A percentile compares a stretch with the other conserved stretches of the same genome.
Evolutionary conservation across 2,888 invertebrate species (phyloP).

Genomic region (Brenthis hecate): DNA sequence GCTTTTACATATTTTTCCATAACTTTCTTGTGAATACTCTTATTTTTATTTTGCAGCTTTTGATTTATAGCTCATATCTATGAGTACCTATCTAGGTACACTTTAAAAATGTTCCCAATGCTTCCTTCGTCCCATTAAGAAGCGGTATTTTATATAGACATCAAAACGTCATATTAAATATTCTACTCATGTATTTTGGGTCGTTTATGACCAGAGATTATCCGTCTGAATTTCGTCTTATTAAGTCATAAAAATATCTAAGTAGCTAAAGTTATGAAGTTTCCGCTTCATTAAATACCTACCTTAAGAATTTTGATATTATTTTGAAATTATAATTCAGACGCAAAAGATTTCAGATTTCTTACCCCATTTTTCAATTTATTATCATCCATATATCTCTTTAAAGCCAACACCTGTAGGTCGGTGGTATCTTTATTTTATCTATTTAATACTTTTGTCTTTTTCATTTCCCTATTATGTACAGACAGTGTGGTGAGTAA

Average conservation of each 20-base stretch:
- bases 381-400: too few species aligned
- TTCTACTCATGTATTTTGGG: conserved; percentile 57
- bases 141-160: conserved; percentile 49
- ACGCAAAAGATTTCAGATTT: too few species aligned
- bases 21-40: conserved; percentile 29
- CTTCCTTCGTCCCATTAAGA: conserved; percentile 20
- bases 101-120: conserved; percentile 20
- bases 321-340: neutral
- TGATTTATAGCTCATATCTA: conserved; percentile 25
- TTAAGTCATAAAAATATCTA: conserved; percentile 65
- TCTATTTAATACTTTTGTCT: too few species aligned
- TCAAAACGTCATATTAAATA: conserved; percentile 60
- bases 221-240: conserved; percentile 66
- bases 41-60: conserved; percentile 23
- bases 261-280: conserved; percentile 37
- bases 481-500: too few species aligned
- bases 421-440: too few species aligned
- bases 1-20: conserved; percentile 37
- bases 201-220: conserved; percentile 66
- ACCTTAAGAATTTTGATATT: conserved; percentile 8
- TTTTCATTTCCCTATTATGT: too few species aligned
- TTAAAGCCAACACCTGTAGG: too few species aligned
- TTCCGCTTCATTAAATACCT: conserved; percentile 6
- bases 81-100: too few species aligned
- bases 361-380: too few species aligned